These are phyloP conservation scores for Lagenorhynchus albirostris DNA, from an alignment of 2,113 vertebrate species.

Conservation along the genomic window DNA sequence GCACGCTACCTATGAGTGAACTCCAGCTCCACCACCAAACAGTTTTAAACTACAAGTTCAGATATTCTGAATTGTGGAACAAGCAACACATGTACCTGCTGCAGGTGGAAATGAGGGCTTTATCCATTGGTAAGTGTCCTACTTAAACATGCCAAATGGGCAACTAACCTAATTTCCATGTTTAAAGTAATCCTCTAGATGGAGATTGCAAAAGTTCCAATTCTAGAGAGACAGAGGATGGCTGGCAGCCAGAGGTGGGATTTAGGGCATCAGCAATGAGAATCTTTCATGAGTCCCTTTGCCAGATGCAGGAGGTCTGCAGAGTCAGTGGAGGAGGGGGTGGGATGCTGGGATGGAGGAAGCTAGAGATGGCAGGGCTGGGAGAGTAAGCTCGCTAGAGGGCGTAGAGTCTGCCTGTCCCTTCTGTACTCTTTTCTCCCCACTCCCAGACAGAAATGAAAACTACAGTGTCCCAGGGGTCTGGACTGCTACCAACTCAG, in stretches of 20 bases:
- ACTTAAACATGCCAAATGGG: background rate
- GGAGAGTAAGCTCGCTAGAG: background rate
- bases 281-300: background rate
- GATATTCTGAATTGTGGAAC: background rate
- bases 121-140: background rate
- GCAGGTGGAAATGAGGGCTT: background rate
- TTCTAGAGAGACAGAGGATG: background rate
- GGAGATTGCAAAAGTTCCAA: background rate
- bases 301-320: background rate
- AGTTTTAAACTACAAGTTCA: background rate
- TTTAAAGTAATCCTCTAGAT: background rate
- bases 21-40: background rate
- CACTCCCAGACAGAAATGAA: background rate
- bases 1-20: background rate
- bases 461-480: background rate
- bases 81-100: background rate
- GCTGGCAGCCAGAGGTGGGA: background rate
- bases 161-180: background rate
- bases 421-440: background rate
- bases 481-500: background rate
- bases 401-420: background rate
- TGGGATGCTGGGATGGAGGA: background rate
- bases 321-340: background rate
- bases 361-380: background rate
- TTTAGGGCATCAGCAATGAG: background rate